These are phyloP conservation scores for Cordylochernes scorpioides DNA, from an alignment of 2,888 invertebrate species.

Conservation along the genomic window DNA sequence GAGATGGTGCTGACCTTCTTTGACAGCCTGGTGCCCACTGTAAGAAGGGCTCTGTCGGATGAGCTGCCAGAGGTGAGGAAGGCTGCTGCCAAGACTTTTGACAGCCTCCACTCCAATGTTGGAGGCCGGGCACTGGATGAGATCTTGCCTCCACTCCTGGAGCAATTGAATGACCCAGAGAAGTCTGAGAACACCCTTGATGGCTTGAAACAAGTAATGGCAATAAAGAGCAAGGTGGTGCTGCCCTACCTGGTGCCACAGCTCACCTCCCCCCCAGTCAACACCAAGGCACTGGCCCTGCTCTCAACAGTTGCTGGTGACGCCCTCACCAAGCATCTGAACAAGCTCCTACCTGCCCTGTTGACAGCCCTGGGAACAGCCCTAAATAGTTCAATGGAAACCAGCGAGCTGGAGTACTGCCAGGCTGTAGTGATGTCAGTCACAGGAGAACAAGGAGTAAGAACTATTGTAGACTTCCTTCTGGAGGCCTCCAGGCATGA, in stretches of 20 bases:
- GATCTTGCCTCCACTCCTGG: conserved; percentile 70
- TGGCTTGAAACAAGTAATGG: conserved; percentile 83
- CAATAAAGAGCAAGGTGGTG: conserved; percentile 78
- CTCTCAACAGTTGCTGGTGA: conserved; percentile 82
- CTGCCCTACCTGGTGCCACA: conserved; percentile 77
- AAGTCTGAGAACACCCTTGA: conserved; percentile 72
- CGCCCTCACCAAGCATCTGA: conserved; percentile 61
- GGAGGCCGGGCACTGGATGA: conserved; percentile 83
- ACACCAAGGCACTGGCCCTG: conserved; percentile 75
- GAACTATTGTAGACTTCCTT: conserved; percentile 59
- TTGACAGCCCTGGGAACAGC: conserved; percentile 40
- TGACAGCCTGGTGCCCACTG: conserved; percentile 66
- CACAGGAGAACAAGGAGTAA: conserved; percentile 46
- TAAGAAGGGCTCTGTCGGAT: conserved; percentile 79
- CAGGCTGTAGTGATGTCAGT: conserved; percentile 76
- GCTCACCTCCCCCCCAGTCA: conserved; percentile 59
- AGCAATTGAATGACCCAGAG: conserved; percentile 44
- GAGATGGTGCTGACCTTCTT: conserved; percentile 78
- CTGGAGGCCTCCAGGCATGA: conserved; percentile 43
- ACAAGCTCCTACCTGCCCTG: conserved; percentile 71
- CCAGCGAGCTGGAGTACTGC: conserved; percentile 54
- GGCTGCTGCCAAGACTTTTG: conserved; percentile 89
- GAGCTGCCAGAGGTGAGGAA: conserved; percentile 63
- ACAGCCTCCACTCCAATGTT: conserved; percentile 75
- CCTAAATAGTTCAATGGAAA: conserved; percentile 15